These are phyloP conservation scores for Oncorhynchus keta DNA, from an alignment of 2,113 vertebrate species.

Conservation along the genomic window DNA sequence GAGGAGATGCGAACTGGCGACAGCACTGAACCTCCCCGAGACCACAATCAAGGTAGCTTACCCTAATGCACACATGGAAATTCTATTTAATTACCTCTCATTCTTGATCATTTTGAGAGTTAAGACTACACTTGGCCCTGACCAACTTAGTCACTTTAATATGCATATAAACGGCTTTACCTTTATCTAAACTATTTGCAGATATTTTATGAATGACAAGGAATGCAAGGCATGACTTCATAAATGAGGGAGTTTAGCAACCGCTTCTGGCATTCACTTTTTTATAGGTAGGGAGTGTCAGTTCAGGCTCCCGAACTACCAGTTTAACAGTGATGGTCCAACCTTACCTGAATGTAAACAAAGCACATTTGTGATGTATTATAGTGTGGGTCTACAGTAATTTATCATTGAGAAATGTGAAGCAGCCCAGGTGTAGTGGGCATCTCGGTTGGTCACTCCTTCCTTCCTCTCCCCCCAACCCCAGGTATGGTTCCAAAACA, in stretches of 20 bases:
- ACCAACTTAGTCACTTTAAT: constrained; percentile 39
- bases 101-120: not conserved
- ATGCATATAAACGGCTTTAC: constrained; percentile 40
- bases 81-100: not conserved
- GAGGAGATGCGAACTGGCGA: constrained; percentile 66
- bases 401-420: not conserved
- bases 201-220: constrained; percentile 56
- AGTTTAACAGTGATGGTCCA: too few species aligned
- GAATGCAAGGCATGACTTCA: constrained; percentile 53
- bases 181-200: constrained; percentile 38
- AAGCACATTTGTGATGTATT: not conserved
- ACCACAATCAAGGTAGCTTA: constrained; percentile 65
- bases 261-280: constrained; percentile 40
- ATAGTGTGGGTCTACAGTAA: not conserved
- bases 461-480: not conserved
- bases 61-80: not conserved
- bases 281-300: not conserved
- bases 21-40: constrained; percentile 63
- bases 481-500: constrained; percentile 73
- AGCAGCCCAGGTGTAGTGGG: not conserved
- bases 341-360: not conserved
- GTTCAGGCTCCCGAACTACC: not conserved
- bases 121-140: not conserved
- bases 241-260: constrained; percentile 58
- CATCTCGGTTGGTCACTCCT: not conserved